Conservation (phyloP, 2,797 vertebrate genomes). For the Centroberyx gerrardi region DNA sequence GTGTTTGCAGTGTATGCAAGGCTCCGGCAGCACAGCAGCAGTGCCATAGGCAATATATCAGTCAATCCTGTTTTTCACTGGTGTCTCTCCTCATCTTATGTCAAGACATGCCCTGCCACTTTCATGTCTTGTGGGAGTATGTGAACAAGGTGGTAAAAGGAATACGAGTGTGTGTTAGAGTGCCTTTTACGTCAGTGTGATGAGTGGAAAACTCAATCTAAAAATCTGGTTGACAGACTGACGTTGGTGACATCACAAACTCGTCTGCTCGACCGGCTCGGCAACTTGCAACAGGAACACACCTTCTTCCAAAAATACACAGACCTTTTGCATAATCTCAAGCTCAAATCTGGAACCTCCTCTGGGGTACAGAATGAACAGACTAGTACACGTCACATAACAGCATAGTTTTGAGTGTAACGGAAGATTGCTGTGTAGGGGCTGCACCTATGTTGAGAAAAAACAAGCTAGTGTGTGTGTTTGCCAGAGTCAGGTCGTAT, state of each 20-base stretch:
- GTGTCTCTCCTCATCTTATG: conserved; percentile 48
- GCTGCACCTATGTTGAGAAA: conserved; percentile 26
- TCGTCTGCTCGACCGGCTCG: conserved; percentile 74
- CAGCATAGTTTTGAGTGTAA: conserved; percentile 43
- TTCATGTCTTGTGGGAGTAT: conserved; percentile 29
- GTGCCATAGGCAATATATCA: conserved; percentile 46
- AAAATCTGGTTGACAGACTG: conserved; percentile 62
- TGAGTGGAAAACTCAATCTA: conserved; percentile 78
- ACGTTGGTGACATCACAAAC: conserved; percentile 73
- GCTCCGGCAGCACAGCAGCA: conserved; percentile 29
- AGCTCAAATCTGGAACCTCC: conserved; percentile 63
- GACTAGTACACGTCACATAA: conserved; percentile 1
- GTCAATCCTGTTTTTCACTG: conserved; percentile 42
- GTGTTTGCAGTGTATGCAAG: conserved; percentile 21
- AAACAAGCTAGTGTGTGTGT: background rate
- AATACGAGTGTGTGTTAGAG: conserved; percentile 1
- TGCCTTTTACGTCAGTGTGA: conserved; percentile 70
- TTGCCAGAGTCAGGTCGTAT: conserved; percentile 45
- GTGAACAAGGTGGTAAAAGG: conserved; percentile 26
- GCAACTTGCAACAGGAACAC: conserved; percentile 67
- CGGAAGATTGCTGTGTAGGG: conserved; percentile 4
- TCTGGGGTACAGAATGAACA: conserved; percentile 35
- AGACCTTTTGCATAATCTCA: conserved; percentile 49
- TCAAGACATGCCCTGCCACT: conserved; percentile 63
- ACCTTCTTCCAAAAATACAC: conserved; percentile 60